Evolutionary conservation across 2,113 vertebrate genomes (phyloP).

Genomic region (Dendropsophus ebraccatus): DNA sequence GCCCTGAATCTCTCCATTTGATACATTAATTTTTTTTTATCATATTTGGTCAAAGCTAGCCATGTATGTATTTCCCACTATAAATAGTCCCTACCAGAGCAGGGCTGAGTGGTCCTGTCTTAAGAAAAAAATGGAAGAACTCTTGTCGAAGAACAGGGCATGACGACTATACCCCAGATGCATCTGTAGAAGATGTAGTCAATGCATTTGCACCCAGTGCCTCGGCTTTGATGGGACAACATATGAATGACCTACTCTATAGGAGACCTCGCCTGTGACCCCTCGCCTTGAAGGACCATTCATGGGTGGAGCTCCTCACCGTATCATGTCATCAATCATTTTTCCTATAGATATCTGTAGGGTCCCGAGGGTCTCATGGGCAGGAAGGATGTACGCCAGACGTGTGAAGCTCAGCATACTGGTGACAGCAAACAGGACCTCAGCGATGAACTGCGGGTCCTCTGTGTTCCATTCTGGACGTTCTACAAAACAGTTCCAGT

Average conservation of each 20-base stretch:
- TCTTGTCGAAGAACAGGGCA: no score
- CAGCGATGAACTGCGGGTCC: constrained; percentile 86
- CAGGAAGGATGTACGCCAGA: constrained; percentile 86
- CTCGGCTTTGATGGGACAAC: background rate
- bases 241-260: background rate
- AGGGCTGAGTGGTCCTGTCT: no score
- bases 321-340: constrained; percentile 93
- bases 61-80: no score
- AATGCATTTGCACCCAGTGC: background rate
- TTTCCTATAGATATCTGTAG: constrained; percentile 91
- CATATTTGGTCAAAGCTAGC: no score
- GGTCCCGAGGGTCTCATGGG: constrained; percentile 87
- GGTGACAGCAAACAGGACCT: constrained; percentile 89
- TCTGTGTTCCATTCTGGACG: constrained; percentile 81
- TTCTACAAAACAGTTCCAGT: constrained; percentile 64
- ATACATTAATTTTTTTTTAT: no score
- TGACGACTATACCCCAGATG: no score
- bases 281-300: no score
- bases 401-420: constrained; percentile 92
- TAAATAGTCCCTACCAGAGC: no score
- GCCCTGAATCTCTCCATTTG: no score
- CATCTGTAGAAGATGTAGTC: background rate
- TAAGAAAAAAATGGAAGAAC: no score
- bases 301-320: constrained; percentile 65
- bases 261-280: background rate